Percentiles rank a stretch among this genome's conserved stretches.
phyloP scores from a whole-genome alignment of 2,113 vertebrate species.

The Panthera leo region DNA sequence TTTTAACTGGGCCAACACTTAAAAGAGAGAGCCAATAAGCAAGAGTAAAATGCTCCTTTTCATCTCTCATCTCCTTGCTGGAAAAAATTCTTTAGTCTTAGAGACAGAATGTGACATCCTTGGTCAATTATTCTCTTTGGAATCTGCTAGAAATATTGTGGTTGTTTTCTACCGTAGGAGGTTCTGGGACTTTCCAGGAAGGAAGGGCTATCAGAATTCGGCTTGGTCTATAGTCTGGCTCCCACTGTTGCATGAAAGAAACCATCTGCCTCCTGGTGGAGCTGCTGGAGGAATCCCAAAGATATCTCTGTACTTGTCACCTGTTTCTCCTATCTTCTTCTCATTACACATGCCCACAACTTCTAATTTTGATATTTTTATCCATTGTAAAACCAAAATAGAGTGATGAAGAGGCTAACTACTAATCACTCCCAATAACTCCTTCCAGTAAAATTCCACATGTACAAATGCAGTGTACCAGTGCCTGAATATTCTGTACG shows the following conservation, averaged over 20 bases:
- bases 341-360: not conserved
- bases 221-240: not conserved
- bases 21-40: not conserved
- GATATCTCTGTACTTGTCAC: not conserved
- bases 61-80: not conserved
- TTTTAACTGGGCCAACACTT: not conserved
- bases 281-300: not conserved
- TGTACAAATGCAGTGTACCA: rapidly evolving
- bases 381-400: not conserved
- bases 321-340: not conserved
- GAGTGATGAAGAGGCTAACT: not conserved
- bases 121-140: slow-evolving; percentile 2
- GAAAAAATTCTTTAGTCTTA: slow-evolving; percentile 30
- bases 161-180: not conserved
- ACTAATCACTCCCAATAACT: not conserved
- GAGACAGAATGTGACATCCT: slow-evolving; percentile 10
- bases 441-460: not conserved
- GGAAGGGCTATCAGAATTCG: not conserved
- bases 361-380: slow-evolving; percentile 7
- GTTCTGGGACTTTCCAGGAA: slow-evolving; percentile 51
- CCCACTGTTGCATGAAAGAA: slow-evolving; percentile 15
- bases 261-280: not conserved
- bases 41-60: not conserved
- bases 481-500: not conserved
- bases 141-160: slow-evolving; percentile 42